phyloP scores from a whole-genome alignment of 2,888 invertebrate species.

The Trachelus stipa region DNA sequence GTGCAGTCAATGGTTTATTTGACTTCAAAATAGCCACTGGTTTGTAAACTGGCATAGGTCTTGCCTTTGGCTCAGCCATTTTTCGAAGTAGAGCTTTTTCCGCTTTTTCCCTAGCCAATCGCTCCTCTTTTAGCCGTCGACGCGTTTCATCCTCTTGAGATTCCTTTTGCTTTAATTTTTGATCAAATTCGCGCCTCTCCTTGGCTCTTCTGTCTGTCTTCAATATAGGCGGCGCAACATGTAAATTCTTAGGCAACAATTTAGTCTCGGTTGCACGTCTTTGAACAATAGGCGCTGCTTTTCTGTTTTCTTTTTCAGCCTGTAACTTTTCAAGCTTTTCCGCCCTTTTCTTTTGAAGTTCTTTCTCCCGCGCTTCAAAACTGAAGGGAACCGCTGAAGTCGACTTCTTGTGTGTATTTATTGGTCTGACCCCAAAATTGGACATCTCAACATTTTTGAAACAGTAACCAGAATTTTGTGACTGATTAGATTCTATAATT shows the following conservation, averaged over 20 bases:
- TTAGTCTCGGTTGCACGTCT: slow-evolving; percentile 47
- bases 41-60: slow-evolving; percentile 71
- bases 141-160: slow-evolving; percentile 71
- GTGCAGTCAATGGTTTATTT: slow-evolving; percentile 71
- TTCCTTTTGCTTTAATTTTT: slow-evolving; percentile 63
- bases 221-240: slow-evolving; percentile 48
- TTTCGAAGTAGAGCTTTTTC: slow-evolving; percentile 70
- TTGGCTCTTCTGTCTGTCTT: slow-evolving; percentile 74
- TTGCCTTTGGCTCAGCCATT: slow-evolving; percentile 73
- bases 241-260: neutral
- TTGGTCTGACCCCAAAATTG: slow-evolving; percentile 21
- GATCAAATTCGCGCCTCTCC: slow-evolving; percentile 74
- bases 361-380: slow-evolving; percentile 76
- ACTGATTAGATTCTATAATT: slow-evolving; percentile 61
- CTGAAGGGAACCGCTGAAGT: slow-evolving; percentile 72
- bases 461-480: slow-evolving; percentile 37
- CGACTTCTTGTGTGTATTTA: slow-evolving; percentile 7
- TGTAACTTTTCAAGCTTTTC: slow-evolving; percentile 70
- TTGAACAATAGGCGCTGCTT: slow-evolving; percentile 68
- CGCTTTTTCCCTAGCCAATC: slow-evolving; percentile 66
- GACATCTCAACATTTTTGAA: slow-evolving; percentile 31
- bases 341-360: slow-evolving; percentile 71
- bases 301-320: slow-evolving; percentile 72
- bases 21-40: slow-evolving; percentile 70
- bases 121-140: slow-evolving; percentile 62